phyloP scores from a whole-genome alignment of 2,888 invertebrate species.

The Protodeltote pygarga region DNA sequence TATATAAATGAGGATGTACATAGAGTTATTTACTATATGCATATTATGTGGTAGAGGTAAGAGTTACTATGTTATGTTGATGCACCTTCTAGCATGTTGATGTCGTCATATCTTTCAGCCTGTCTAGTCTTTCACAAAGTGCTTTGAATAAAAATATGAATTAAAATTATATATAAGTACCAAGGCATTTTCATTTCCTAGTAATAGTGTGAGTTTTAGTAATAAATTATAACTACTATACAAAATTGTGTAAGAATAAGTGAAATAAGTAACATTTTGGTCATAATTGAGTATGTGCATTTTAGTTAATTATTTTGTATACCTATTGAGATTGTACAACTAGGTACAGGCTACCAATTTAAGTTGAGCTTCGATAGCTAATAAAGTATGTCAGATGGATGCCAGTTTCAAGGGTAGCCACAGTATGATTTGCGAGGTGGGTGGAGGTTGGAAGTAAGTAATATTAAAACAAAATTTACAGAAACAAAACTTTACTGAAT shows the following conservation, averaged over 20 bases:
- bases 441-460: too few species aligned
- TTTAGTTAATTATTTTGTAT: too few species aligned
- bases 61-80: slow-evolving; percentile 40
- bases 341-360: too few species aligned
- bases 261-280: background rate
- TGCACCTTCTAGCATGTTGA: slow-evolving; percentile 49
- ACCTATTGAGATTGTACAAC: too few species aligned
- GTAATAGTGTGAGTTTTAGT: too few species aligned
- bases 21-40: slow-evolving; percentile 38
- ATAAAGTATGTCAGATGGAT: too few species aligned
- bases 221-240: too few species aligned
- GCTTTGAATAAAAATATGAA: slow-evolving; percentile 54
- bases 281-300: too few species aligned
- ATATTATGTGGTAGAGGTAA: slow-evolving; percentile 54
- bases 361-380: too few species aligned
- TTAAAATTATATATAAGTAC: slow-evolving; percentile 24
- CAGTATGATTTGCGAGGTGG: too few species aligned
- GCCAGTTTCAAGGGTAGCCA: too few species aligned
- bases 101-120: slow-evolving; percentile 37
- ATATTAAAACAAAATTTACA: background rate
- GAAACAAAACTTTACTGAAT: slow-evolving; percentile 19
- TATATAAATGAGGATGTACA: slow-evolving; percentile 17
- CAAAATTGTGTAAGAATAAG: background rate
- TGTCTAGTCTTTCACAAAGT: slow-evolving; percentile 55
- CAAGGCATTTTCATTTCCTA: too few species aligned